phyloP scores from a whole-genome alignment of 2,113 vertebrate species.

The Ageneiosus marmoratus region DNA sequence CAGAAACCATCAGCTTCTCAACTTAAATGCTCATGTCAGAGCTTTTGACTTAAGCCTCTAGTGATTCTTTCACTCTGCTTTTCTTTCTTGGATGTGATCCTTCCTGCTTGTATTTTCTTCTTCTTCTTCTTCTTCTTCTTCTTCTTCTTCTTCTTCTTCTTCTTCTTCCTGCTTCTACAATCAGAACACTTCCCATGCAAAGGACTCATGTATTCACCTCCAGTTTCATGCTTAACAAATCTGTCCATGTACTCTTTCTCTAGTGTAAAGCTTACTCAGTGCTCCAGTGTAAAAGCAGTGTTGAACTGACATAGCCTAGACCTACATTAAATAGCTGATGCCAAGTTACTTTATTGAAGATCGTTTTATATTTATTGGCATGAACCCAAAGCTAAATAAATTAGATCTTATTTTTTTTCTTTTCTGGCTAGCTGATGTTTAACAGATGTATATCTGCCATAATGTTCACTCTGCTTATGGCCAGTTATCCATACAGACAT shows the following conservation, averaged over 20 bases:
- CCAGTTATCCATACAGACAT: not conserved
- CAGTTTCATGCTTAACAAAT: not conserved
- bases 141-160: conserved; percentile 17
- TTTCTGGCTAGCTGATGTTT: conserved; percentile 17
- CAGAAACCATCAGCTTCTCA: conserved; percentile 26
- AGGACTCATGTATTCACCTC: not conserved
- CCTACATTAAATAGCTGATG: not conserved
- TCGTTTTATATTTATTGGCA: not conserved
- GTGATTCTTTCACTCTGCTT: conserved; percentile 5
- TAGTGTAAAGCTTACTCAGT: not conserved
- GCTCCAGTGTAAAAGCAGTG: not conserved
- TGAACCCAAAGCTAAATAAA: conserved; percentile 5
- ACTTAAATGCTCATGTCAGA: conserved; percentile 31
- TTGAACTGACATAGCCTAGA: not conserved
- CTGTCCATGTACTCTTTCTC: not conserved
- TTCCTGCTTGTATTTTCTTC: not conserved
- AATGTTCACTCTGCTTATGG: conserved; percentile 2
- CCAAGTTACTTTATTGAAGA: not conserved
- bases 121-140: not conserved
- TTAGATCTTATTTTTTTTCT: not conserved
- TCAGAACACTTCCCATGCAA: not conserved
- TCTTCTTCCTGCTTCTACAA: conserved; percentile 17
- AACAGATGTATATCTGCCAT: conserved; percentile 18
- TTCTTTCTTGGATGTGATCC: not conserved
- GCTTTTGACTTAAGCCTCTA: conserved; percentile 27